Evolutionary conservation across 2,797 vertebrate species (phyloP).

Genomic region (Gallinago stenura): DNA sequence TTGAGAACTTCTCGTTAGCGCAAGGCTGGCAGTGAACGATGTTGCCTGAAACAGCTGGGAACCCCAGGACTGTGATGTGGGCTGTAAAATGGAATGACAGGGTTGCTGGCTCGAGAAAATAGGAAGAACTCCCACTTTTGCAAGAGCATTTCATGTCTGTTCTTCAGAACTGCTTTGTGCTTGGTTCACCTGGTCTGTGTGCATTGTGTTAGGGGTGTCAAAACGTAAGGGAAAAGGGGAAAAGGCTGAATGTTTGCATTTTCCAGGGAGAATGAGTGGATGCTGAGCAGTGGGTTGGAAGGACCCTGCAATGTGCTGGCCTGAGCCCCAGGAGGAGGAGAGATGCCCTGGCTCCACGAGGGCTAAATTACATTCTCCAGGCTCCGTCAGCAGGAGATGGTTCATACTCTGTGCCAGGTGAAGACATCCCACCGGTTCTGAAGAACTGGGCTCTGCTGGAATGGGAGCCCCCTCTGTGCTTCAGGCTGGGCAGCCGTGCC

Average conservation of each 20-base stretch:
- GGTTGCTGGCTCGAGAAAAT: neutral
- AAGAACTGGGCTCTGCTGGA: neutral
- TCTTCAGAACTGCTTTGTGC: rapidly evolving
- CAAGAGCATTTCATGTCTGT: neutral
- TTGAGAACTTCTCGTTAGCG: neutral
- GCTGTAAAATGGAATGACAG: neutral
- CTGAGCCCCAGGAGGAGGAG: neutral
- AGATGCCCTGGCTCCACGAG: neutral
- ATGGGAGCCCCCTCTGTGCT: neutral
- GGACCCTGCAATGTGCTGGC: neutral
- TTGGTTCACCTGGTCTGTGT: neutral
- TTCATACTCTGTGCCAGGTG: neutral
- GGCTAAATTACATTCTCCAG: neutral
- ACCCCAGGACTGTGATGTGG: neutral
- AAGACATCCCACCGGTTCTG: neutral
- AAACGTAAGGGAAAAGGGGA: neutral
- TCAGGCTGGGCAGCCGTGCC: neutral
- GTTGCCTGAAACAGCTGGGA: neutral
- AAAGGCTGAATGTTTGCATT: neutral
- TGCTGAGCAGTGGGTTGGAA: neutral
- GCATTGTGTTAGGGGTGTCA: neutral
- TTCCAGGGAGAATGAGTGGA: neutral
- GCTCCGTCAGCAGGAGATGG: neutral
- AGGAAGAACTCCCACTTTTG: neutral
- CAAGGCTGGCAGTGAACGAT: neutral